Percentiles rank a stretch among this genome's conserved stretches.
Conservation (phyloP, 2,113 vertebrate species). For the Axis porcinus region DNA sequence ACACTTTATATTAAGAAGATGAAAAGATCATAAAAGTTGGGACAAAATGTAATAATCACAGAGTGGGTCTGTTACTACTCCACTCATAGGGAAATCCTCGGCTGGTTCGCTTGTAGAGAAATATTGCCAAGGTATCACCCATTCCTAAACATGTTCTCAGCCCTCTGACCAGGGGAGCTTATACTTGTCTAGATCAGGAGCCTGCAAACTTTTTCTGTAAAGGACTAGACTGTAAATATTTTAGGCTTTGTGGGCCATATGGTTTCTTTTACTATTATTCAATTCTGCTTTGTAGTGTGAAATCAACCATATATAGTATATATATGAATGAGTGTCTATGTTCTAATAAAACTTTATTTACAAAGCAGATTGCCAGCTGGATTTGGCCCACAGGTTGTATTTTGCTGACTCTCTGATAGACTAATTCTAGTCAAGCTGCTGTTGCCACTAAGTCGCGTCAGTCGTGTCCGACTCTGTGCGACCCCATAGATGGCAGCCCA, state of each 20-base stretch:
- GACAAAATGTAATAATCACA: neutral
- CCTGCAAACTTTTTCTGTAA: neutral
- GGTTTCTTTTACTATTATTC: neutral
- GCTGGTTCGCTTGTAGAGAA: neutral
- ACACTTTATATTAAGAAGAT: neutral
- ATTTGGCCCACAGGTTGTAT: neutral
- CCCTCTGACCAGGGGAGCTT: neutral
- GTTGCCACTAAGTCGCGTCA: neutral
- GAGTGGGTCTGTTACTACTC: neutral
- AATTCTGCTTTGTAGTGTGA: neutral
- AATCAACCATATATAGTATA: neutral
- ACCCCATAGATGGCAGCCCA: neutral
- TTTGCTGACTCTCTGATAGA: neutral
- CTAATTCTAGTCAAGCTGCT: neutral
- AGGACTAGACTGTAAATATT: neutral
- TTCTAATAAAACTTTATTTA: neutral
- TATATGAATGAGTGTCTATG: neutral
- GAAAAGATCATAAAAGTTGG: neutral
- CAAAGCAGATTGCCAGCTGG: neutral
- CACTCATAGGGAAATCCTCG: neutral
- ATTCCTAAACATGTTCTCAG: neutral
- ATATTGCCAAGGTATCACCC: neutral
- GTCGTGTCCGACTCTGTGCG: accelerated
- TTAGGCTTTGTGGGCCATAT: neutral
- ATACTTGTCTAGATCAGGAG: neutral